Conservation (phyloP, 2,797 vertebrate genomes). For the Clarias laeviceps region DNA sequence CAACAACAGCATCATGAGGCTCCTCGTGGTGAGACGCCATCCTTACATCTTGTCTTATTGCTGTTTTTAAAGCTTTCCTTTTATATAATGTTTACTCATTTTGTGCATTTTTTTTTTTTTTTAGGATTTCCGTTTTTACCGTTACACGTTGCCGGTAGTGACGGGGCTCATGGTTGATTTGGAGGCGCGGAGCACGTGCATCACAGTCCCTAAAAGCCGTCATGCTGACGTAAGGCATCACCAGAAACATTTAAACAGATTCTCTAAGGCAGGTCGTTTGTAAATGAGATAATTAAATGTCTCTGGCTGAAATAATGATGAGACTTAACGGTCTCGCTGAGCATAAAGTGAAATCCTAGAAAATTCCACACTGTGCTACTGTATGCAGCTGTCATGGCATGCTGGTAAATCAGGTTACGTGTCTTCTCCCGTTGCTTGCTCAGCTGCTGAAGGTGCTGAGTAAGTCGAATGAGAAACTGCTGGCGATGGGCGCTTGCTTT, state of each 20-base stretch:
- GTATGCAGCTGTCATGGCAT: conserved; percentile 10
- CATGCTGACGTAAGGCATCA: conserved; percentile 86
- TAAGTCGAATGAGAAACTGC: conserved; percentile 96
- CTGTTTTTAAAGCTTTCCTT: background rate
- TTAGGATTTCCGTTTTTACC: conserved; percentile 98
- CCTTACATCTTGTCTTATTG: background rate
- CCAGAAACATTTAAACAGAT: background rate
- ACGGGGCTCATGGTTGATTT: conserved; percentile 94
- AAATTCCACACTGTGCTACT: background rate
- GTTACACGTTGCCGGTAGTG: conserved; percentile 93
- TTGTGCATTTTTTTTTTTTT: background rate
- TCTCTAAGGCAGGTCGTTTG: background rate
- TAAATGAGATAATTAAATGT: background rate
- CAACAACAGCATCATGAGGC: conserved; percentile 97
- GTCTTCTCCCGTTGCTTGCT: conserved; percentile 46
- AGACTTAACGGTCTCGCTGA: background rate
- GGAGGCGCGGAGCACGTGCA: conserved; percentile 94
- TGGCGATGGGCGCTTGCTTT: conserved; percentile 94
- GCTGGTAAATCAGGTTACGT: conserved; percentile 17
- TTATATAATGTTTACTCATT: conserved; percentile 26
- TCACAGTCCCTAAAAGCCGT: conserved; percentile 93
- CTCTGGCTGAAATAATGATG: background rate
- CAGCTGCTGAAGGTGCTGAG: conserved; percentile 98
- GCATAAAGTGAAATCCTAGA: background rate
- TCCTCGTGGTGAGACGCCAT: conserved; percentile 88